Conservation (phyloP, 2,797 vertebrate species). For the Botia almorhae region DNA sequence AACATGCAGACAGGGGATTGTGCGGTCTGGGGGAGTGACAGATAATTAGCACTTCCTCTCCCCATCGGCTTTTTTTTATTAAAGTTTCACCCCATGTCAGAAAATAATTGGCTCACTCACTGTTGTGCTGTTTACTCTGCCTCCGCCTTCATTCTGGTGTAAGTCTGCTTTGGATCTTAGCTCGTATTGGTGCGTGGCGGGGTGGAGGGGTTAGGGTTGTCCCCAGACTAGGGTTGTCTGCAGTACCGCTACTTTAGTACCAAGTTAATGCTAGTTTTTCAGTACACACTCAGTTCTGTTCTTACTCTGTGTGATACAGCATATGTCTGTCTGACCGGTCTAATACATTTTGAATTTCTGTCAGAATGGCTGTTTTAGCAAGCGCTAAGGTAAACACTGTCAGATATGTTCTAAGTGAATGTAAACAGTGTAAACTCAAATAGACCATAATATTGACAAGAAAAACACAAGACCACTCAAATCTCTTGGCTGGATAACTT, state of each 20-base stretch:
- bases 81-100: constrained; percentile 59
- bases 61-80: constrained; percentile 46
- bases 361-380: too few species aligned
- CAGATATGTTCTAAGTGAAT: background rate
- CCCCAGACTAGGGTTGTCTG: constrained; percentile 13
- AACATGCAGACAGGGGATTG: constrained; percentile 42
- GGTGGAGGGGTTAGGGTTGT: constrained; percentile 28
- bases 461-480: background rate
- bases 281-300: background rate
- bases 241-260: background rate
- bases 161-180: constrained; percentile 19
- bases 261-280: background rate
- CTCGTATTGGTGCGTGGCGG: constrained; percentile 25
- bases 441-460: background rate
- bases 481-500: background rate
- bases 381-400: background rate
- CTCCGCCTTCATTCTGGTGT: constrained; percentile 30
- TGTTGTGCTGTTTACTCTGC: constrained; percentile 49
- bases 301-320: background rate
- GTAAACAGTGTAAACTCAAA: background rate
- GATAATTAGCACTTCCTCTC: constrained; percentile 56
- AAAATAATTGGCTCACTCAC: constrained; percentile 58
- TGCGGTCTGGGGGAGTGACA: constrained; percentile 44
- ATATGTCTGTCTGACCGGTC: background rate
- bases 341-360: too few species aligned